A percentile compares a stretch with the other conserved stretches of the same genome.
phyloP scores from a whole-genome alignment of 2,113 vertebrate genomes.

The Acanthochromis polyacanthus region DNA sequence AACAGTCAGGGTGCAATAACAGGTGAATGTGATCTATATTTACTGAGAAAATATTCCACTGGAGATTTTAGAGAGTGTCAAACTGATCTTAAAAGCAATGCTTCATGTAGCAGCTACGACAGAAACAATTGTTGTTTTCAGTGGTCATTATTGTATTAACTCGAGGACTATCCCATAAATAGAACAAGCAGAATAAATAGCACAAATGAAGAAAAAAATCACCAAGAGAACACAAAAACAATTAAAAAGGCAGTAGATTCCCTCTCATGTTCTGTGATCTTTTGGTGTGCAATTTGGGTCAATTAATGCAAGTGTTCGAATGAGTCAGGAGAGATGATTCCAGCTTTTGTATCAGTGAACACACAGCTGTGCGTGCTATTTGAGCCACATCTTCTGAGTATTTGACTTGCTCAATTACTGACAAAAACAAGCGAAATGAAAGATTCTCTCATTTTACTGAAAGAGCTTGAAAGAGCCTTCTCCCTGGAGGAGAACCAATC shows the following conservation, averaged over 20 bases:
- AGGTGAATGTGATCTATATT: too few species aligned
- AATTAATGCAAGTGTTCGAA: slow-evolving; percentile 27
- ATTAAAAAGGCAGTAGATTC: neutral
- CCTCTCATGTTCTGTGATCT: slow-evolving; percentile 19
- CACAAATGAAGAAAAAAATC: neutral
- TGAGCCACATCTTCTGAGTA: slow-evolving; percentile 28
- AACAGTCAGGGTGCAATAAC: neutral
- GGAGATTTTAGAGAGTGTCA: too few species aligned
- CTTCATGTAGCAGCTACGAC: too few species aligned
- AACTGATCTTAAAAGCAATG: too few species aligned
- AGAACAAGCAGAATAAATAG: neutral
- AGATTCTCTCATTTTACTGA: slow-evolving; percentile 58
- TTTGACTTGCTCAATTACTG: slow-evolving; percentile 51
- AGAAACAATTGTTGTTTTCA: too few species aligned
- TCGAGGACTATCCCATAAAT: too few species aligned
- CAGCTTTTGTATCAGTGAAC: slow-evolving; percentile 20
- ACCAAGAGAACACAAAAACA: neutral
- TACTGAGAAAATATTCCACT: too few species aligned
- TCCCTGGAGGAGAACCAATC: slow-evolving; percentile 53
- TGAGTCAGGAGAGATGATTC: slow-evolving; percentile 52
- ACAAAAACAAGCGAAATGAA: slow-evolving; percentile 64
- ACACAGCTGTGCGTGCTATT: slow-evolving; percentile 45
- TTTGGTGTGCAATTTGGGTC: slow-evolving; percentile 38
- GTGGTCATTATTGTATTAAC: too few species aligned
- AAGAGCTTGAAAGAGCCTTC: slow-evolving; percentile 46